A percentile compares a stretch with the other conserved stretches of the same genome.
Conservation (phyloP, 2,113 vertebrate species). For the Sula dactylatra region DNA sequence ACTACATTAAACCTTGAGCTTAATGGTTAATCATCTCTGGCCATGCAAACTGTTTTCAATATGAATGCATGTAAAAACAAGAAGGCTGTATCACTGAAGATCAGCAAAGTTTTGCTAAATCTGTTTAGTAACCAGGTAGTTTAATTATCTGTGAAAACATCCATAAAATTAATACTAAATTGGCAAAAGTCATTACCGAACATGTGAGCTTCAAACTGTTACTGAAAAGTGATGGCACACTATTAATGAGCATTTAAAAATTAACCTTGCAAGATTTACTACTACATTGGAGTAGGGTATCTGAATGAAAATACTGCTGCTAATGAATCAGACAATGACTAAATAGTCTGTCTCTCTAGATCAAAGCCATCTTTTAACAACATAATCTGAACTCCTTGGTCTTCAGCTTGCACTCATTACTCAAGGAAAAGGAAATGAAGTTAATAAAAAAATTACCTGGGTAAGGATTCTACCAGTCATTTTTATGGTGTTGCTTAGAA, state of each 20-base stretch:
- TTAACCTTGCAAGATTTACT: conserved; percentile 4
- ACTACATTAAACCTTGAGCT: conserved; percentile 2
- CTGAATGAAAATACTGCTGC: background rate
- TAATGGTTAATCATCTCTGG: conserved; percentile 41
- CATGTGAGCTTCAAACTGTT: background rate
- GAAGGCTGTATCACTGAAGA: background rate
- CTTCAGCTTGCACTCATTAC: background rate
- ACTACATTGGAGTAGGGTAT: background rate
- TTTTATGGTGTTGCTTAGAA: background rate
- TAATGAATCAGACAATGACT: conserved; percentile 19
- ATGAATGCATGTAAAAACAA: conserved; percentile 10
- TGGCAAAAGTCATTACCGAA: background rate
- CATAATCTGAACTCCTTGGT: background rate
- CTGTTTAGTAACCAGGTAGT: background rate
- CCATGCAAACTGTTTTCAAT: background rate
- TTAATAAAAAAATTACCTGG: background rate
- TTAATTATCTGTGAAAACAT: background rate
- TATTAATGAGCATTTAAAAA: conserved; percentile 16
- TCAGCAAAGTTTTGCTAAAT: conserved; percentile 16
- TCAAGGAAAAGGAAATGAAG: background rate
- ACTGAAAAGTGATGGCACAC: background rate
- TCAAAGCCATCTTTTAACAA: conserved; percentile 7
- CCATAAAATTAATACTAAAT: background rate
- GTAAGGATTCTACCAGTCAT: background rate
- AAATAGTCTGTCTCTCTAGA: background rate